Conservation (phyloP, 2,113 vertebrate species). For the Philantomba maxwellii region DNA sequence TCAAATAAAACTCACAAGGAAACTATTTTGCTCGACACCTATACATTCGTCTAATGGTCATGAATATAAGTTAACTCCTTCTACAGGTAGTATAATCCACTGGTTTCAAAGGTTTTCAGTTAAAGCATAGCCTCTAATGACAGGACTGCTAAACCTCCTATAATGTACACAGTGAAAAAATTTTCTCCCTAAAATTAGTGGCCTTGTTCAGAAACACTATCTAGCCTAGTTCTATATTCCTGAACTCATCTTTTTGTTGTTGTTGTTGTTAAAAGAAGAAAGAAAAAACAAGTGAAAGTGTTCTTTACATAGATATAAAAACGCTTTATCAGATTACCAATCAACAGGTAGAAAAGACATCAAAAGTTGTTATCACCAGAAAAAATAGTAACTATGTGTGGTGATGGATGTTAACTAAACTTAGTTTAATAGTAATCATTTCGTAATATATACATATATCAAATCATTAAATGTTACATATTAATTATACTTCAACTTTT, state of each 20-base stretch:
- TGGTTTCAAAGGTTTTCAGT: not conserved
- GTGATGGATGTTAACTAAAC: not conserved
- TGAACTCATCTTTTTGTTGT: not conserved
- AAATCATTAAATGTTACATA: not conserved
- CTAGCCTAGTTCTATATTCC: not conserved
- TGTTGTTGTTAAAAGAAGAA: not conserved
- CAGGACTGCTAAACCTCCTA: not conserved
- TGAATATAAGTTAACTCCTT: not conserved
- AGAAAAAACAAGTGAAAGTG: not conserved
- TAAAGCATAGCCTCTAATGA: not conserved
- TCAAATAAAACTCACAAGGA: not conserved
- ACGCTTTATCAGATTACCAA: not conserved
- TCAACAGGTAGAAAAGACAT: not conserved
- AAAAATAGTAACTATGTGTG: not conserved
- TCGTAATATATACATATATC: not conserved
- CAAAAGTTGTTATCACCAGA: not conserved
- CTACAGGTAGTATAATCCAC: not conserved
- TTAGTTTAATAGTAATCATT: not conserved
- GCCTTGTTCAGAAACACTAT: not conserved
- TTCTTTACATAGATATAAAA: not conserved
- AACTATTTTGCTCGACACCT: not conserved
- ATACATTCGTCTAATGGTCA: not conserved
- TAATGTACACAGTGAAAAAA: not conserved
- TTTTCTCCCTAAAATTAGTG: not conserved
- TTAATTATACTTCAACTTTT: not conserved